Base-by-base conservation (phyloP, 2,113 vertebrate genomes). In the Corydoras maculifer region DNA sequence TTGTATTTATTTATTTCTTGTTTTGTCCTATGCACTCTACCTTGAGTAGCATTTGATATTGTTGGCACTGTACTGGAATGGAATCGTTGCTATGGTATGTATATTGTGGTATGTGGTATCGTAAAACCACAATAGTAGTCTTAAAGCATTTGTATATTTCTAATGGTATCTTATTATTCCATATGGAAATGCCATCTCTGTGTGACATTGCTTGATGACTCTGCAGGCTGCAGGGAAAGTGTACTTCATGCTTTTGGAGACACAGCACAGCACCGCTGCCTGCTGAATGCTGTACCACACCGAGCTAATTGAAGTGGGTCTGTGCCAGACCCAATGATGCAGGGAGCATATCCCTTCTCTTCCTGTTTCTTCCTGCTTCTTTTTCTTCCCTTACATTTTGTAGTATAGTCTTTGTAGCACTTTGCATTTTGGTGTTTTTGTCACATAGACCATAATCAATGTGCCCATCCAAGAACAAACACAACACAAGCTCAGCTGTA, bases 301-400 rank as follows among this genome's bases (percentile, higher is more conserved):
- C 78, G 55, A 78, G 80, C 81, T 85, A 84, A 77, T 79, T 83
- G 68, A 68, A 84, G 69, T 55, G 72, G 12, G 64, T 65, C 70
- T 67, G 63, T 78, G 75, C 70, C 49, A 80, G 59, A 78, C 65
- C 0, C 58, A 62, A 53, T 65, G 62, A 62, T 71, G 75, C 61
- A 29, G 54, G 55, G 49, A 74, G 32, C 61, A 9, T 66, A 10
- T 62, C 13, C 35, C 74, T 70, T 51, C 51, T 53, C 72, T 63
- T 10, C 70, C 35, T 43, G 35, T 8, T 76, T 74, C 15, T 1
- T 60, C 29, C 9, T 69, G 35, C 63, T 57, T 18, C 43, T 68
- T 9, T 54, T 62, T 13, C 0, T 71, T 57, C 13, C 66, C 79
- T 68, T 55, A 0, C 57, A 9, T 72, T 14, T 71, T 68, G 62